Conservation (phyloP, 35 echinoderm and acorn worm genomes). For the Apostichopus japonicus region DNA sequence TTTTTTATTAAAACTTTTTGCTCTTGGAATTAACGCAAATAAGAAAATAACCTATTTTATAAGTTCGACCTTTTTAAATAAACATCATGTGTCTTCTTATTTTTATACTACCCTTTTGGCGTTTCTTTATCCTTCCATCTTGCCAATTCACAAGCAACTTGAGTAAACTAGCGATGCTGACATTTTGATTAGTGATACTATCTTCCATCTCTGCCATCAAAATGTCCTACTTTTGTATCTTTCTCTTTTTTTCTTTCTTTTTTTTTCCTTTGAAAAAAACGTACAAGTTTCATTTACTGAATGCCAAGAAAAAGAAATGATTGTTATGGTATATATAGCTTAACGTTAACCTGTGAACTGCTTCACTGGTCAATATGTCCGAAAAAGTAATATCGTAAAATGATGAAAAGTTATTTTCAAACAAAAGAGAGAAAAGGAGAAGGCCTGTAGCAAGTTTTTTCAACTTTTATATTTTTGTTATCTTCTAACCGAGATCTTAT, state of each 20-base stretch:
- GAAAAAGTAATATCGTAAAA: not conserved
- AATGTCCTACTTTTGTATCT: not conserved
- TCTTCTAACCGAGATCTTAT: not conserved
- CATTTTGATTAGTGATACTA: slow-evolving; percentile 1
- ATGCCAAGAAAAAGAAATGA: not conserved
- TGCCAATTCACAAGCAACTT: not conserved
- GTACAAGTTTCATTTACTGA: not conserved
- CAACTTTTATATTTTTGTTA: not conserved
- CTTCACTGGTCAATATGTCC: not conserved
- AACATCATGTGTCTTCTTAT: no score
- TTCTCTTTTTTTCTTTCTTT: not conserved
- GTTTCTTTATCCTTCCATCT: not conserved
- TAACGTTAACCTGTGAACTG: not conserved
- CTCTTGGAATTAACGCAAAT: no score
- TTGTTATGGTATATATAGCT: not conserved
- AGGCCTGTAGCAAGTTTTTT: not conserved
- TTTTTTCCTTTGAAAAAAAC: no score
- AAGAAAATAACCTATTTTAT: no score
- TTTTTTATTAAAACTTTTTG: no score
- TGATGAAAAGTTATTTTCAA: no score
- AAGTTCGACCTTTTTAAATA: no score
- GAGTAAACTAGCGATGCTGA: not conserved
- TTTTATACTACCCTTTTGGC: not conserved
- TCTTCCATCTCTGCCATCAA: not conserved
- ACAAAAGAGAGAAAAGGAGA: no score